Base-by-base conservation (phyloP, 23 tunicate genomes). In the Diplosoma virens region DNA sequence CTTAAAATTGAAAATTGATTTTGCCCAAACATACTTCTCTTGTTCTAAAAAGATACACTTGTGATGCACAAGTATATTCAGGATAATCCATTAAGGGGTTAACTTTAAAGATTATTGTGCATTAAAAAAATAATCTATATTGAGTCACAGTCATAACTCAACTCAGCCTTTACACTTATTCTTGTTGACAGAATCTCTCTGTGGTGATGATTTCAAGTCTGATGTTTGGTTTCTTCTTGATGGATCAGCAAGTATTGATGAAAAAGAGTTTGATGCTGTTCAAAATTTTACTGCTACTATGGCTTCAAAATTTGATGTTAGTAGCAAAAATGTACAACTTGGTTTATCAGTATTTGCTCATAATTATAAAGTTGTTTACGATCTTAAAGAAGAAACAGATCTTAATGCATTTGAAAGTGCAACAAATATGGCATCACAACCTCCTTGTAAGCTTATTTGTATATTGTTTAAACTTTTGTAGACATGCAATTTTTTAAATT, bases 141-240 rank as follows among this genome's bases (percentile, higher is more conserved):
- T n/a, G n/a, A n/a, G n/a, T n/a, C n/a, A n/a, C n/a, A n/a, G n/a
- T n/a, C n/a, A n/a, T n/a, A n/a, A n/a, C n/a, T n/a, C n/a, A n/a
- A n/a, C n/a, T n/a, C n/a, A n/a, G n/a, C n/a, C n/a, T n/a, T n/a
- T 41, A 41, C 50, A 7, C 14, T 41, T 41, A 41, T 9, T 41
- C 11, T 55, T 4, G n/a, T 55, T 11, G 5, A 55, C 25, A 55
- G 23, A 55, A 11, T 9, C 61, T 55, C 69, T 61, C 30, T 61
- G 69, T 29, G 69, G 69, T 5, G 4, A 6, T 29, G 69, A 61
- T 29, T 61, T 61, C 69, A 61, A 61, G 35, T 28, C 69, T 27
- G 69, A 61, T 29, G 35, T 61, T 28, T 61, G 69, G 69, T 61
- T 61, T 61, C 6, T 61, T 16, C 34, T 61, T 6, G 35, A 29